phyloP scores from a whole-genome alignment of 1,140 invertebrate genomes.

The Globodera rostochiensis region DNA sequence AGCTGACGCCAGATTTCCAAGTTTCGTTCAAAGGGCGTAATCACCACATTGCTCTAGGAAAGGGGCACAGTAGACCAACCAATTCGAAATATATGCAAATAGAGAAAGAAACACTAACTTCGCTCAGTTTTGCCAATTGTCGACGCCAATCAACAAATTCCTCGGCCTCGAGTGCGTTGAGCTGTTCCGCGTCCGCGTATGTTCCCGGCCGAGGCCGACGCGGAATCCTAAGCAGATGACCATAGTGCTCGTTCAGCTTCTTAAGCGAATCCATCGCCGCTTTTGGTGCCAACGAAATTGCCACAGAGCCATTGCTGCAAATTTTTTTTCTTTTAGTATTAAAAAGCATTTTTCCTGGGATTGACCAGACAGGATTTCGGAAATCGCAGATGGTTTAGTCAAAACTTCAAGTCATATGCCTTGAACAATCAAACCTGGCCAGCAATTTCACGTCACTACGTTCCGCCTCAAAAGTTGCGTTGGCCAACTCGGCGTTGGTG shows the following conservation, averaged over 20 bases:
- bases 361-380: slow-evolving; percentile 69
- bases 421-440: slow-evolving; percentile 37
- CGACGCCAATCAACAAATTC: slow-evolving; percentile 58
- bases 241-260: slow-evolving; percentile 74
- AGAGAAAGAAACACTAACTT: slow-evolving; percentile 38
- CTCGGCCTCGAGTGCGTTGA: slow-evolving; percentile 52
- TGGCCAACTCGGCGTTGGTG: slow-evolving; percentile 86
- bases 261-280: slow-evolving; percentile 49
- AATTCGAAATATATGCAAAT: slow-evolving; percentile 21
- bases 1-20: slow-evolving; percentile 96
- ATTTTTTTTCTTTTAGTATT: slow-evolving; percentile 50
- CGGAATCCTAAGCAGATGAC: slow-evolving; percentile 76
- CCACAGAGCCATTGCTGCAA: slow-evolving; percentile 73
- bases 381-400: slow-evolving; percentile 65
- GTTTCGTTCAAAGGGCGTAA: slow-evolving; percentile 98
- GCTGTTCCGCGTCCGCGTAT: slow-evolving; percentile 58
- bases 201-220: slow-evolving; percentile 66
- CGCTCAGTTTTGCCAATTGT: slow-evolving; percentile 54
- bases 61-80: background rate
- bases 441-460: slow-evolving; percentile 49
- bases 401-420: slow-evolving; percentile 8
- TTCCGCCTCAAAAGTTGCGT: slow-evolving; percentile 79
- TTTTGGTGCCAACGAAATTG: slow-evolving; percentile 71
- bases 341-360: too few species aligned
- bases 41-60: slow-evolving; percentile 73